Conservation (phyloP, 1,140 invertebrate genomes). For the Phthorimaea operculella region DNA sequence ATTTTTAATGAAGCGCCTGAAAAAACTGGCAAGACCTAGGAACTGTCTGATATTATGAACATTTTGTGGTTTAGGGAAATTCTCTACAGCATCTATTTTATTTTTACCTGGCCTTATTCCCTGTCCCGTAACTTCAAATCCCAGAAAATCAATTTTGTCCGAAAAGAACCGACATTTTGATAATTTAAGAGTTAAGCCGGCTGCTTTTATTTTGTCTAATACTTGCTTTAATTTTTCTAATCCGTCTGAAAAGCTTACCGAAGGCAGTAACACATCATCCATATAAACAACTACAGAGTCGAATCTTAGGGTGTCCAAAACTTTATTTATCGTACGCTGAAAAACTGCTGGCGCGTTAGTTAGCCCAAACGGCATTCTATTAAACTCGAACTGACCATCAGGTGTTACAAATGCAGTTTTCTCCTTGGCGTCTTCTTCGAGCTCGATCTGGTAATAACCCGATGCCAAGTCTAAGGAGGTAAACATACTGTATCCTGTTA, state of each 20-base stretch:
- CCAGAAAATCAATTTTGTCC: neutral
- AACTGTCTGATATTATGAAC: conserved; percentile 3
- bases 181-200: neutral
- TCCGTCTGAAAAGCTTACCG: neutral
- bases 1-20: conserved; percentile 1
- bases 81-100: neutral
- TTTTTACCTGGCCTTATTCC: neutral
- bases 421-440: neutral
- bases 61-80: neutral
- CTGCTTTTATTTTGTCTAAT: neutral
- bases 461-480: neutral
- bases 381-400: neutral
- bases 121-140: neutral
- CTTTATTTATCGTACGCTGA: neutral
- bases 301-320: neutral
- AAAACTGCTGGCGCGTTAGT: neutral
- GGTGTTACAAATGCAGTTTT: conserved; percentile 1
- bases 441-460: neutral
- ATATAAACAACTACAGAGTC: neutral
- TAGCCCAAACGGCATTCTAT: neutral
- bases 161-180: neutral
- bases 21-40: conserved; percentile 1
- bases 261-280: neutral
- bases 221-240: conserved; percentile 1
- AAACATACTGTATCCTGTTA: neutral